Evolutionary conservation across 2,113 vertebrate genomes (phyloP).

Genomic region (Girardinichthys multiradiatus): DNA sequence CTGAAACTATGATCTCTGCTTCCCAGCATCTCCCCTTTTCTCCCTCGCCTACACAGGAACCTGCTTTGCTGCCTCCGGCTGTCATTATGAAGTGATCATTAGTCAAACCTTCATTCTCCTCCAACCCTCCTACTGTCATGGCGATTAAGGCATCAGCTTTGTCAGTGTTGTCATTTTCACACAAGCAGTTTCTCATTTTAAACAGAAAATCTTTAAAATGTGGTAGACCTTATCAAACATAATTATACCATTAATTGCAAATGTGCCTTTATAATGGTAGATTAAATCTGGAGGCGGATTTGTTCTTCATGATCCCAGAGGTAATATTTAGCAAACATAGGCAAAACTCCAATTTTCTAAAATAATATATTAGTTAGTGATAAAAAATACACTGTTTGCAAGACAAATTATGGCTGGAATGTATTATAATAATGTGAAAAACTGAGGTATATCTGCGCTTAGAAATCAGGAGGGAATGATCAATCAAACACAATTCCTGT

Average conservation of each 20-base stretch:
- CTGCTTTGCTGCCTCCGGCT: constrained; percentile 19
- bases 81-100: constrained; percentile 33
- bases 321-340: background rate
- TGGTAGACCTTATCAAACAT: background rate
- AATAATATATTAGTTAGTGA: background rate
- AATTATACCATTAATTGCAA: background rate
- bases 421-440: background rate
- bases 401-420: background rate
- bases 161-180: background rate
- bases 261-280: background rate
- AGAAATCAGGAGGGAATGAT: background rate
- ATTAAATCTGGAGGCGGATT: background rate
- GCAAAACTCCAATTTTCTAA: background rate
- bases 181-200: background rate
- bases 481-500: background rate
- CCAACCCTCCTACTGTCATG: background rate
- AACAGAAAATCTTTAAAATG: too few relatives aligned
- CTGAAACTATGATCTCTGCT: constrained; percentile 2
- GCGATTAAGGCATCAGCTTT: constrained; percentile 9
- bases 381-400: background rate
- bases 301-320: background rate
- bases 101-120: constrained; percentile 8
- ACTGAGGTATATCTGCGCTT: background rate
- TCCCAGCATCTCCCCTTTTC: background rate
- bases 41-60: constrained; percentile 6